Evolutionary conservation across 2,113 vertebrate species (phyloP).

Genomic region (Oostethus manadensis): DNA sequence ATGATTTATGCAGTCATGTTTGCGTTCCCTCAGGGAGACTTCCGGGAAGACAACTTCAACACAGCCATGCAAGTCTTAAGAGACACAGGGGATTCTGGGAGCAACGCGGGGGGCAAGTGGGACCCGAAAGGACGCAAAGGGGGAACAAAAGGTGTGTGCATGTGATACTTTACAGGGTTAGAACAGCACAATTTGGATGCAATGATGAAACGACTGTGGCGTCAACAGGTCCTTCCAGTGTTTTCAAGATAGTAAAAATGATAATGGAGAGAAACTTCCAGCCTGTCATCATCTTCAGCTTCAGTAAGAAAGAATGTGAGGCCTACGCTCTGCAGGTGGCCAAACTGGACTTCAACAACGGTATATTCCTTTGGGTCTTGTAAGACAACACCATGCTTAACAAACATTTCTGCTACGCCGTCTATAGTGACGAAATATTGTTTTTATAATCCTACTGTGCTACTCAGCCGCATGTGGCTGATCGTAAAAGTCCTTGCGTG

Average conservation of each 20-base stretch:
- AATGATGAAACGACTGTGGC: not conserved
- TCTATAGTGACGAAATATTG: not conserved
- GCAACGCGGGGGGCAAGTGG: slow-evolving; percentile 82
- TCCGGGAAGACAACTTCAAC: slow-evolving; percentile 98
- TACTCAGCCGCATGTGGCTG: not conserved
- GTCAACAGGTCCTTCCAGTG: slow-evolving; percentile 87
- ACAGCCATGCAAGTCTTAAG: slow-evolving; percentile 97
- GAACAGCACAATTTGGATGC: not conserved
- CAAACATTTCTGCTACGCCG: not conserved
- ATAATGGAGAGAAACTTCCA: slow-evolving; percentile 99
- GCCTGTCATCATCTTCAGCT: slow-evolving; percentile 98
- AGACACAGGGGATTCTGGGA: slow-evolving; percentile 83
- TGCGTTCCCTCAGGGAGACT: slow-evolving; percentile 81
- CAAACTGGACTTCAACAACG: slow-evolving; percentile 95
- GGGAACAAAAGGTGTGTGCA: slow-evolving; percentile 86
- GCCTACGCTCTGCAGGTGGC: slow-evolving; percentile 96
- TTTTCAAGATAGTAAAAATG: slow-evolving; percentile 99
- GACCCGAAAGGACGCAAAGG: slow-evolving; percentile 91
- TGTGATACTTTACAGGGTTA: not conserved
- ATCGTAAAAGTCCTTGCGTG: slow-evolving; percentile 2
- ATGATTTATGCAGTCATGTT: not conserved
- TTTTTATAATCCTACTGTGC: not conserved
- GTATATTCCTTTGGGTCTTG: slow-evolving; percentile 55
- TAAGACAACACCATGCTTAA: not conserved
- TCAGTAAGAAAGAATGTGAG: slow-evolving; percentile 98